Base-by-base conservation (phyloP, 2,888 invertebrate species). In the Pimpla rufipes region DNA sequence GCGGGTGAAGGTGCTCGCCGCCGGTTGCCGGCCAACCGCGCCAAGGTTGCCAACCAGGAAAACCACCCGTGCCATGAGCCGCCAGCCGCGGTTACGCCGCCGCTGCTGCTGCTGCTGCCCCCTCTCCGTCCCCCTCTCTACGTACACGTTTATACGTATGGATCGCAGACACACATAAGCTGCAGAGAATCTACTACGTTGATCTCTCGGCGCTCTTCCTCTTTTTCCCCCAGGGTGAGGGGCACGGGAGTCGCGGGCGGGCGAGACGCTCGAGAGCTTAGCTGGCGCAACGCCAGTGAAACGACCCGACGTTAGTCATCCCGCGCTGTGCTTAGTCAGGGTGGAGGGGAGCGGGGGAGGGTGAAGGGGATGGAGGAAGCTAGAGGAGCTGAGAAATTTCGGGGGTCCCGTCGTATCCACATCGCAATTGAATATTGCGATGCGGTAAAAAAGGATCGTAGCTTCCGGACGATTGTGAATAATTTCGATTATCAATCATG, bases 221-320 rank as follows among this genome's bases (percentile, higher is more conserved):
- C 67, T 29, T 52, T 16, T 10, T 40, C 47, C 18, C 75, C 37
- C 16, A 18, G 35, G 62, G 68, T 52, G 78, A 50, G 70, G 5
- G 29, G 29, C 2, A 29, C 29, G 5, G 29, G 29, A 29, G 29
- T 29, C 5, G 29, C 55, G 55, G 57, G 78, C 37, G 77, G 81
- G 81, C 79, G 80, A 83, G 81, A 86, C 85, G 78, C 84, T 80
- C 83, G 62, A 50, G 62, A 37, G 62, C 62, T 62, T 62, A 7
- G 62, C 80, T 88, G 88, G 89, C 87, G 57, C 57, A 57, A 79
- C 78, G 88, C 89, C 89, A 89, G 85, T 84, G 80, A 85, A 87
- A 88, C 83, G 80, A 84, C 84, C 83, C 86, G 86, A 89, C 85
- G 85, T 87, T 87, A 87, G 87, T 88, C 88, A 88, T 87, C 85